These are phyloP conservation scores for Craterocephalus amniculus DNA, from an alignment of 2,797 vertebrate species.

Conservation along the genomic window DNA sequence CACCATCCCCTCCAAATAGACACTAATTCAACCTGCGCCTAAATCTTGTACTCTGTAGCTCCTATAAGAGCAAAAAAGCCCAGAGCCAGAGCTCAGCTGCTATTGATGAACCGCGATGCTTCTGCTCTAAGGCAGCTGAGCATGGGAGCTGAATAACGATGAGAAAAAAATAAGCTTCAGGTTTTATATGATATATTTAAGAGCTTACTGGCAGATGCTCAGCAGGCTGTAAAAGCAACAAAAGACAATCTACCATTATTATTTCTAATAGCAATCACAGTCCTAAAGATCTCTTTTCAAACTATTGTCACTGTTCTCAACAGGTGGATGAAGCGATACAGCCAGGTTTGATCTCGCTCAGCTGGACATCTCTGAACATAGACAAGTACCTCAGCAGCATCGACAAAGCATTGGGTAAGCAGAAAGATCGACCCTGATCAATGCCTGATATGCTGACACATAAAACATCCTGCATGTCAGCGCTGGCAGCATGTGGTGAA, in stretches of 20 bases:
- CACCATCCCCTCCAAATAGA: too few relatives aligned
- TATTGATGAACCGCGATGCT: background rate
- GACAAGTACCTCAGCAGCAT: constrained; percentile 85
- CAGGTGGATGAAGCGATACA: constrained; percentile 88
- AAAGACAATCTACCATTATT: background rate
- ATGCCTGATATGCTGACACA: constrained; percentile 14
- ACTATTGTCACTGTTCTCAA: background rate
- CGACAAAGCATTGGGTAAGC: constrained; percentile 86
- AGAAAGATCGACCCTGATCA: constrained; percentile 14
- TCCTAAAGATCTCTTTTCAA: background rate
- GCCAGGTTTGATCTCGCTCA: constrained; percentile 88
- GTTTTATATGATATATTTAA: background rate
- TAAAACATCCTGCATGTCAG: constrained; percentile 31
- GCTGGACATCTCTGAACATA: constrained; percentile 92
- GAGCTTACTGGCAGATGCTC: background rate
- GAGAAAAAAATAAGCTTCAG: background rate
- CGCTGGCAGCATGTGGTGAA: constrained; percentile 7
- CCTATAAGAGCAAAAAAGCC: background rate
- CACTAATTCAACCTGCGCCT: background rate
- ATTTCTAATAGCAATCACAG: background rate
- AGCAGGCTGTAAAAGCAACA: constrained; percentile 1
- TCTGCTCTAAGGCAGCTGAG: background rate
- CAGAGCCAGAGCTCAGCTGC: background rate
- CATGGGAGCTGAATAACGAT: background rate
- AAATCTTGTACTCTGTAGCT: background rate